Conservation (phyloP, 1,140 invertebrate genomes). For the Lasaia peninsularis region DNA sequence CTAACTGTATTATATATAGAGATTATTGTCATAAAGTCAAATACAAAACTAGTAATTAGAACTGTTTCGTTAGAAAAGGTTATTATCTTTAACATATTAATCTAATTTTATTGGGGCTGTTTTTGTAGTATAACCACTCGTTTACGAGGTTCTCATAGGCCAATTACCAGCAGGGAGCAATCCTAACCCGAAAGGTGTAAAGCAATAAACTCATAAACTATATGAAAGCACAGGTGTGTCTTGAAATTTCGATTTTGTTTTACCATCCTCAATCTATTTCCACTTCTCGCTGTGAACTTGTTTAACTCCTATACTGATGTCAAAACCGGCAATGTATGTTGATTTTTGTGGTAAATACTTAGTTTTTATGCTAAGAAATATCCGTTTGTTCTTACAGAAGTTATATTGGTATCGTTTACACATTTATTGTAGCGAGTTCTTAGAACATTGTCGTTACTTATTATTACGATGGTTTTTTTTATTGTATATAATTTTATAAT, state of each 20-base stretch:
- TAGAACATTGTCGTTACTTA: slow-evolving; percentile 53
- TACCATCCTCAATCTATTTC: not conserved
- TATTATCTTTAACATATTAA: too few species aligned
- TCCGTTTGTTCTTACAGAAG: slow-evolving; percentile 24
- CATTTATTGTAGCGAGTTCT: slow-evolving; percentile 64
- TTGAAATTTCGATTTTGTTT: not conserved
- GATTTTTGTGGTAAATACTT: not conserved
- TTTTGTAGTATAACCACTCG: slow-evolving; percentile 44
- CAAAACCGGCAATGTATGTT: slow-evolving; percentile 1
- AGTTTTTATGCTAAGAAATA: not conserved
- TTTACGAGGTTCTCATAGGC: slow-evolving; percentile 59
- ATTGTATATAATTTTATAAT: slow-evolving; percentile 44
- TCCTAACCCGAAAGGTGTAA: slow-evolving; percentile 54
- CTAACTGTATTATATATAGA: too few species aligned
- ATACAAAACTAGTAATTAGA: slow-evolving; percentile 4
- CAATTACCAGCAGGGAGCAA: slow-evolving; percentile 61
- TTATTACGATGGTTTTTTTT: slow-evolving; percentile 20
- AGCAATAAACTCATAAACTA: slow-evolving; percentile 68
- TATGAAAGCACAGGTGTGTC: slow-evolving; percentile 50
- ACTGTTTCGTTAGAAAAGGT: slow-evolving; percentile 54
- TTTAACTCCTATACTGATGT: not conserved
- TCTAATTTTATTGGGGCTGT: too few species aligned
- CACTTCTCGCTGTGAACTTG: not conserved
- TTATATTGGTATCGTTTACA: slow-evolving; percentile 71
- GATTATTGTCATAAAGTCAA: too few species aligned